phyloP scores from a whole-genome alignment of 2,113 vertebrate species.

The Pyxicephalus adspersus region DNA sequence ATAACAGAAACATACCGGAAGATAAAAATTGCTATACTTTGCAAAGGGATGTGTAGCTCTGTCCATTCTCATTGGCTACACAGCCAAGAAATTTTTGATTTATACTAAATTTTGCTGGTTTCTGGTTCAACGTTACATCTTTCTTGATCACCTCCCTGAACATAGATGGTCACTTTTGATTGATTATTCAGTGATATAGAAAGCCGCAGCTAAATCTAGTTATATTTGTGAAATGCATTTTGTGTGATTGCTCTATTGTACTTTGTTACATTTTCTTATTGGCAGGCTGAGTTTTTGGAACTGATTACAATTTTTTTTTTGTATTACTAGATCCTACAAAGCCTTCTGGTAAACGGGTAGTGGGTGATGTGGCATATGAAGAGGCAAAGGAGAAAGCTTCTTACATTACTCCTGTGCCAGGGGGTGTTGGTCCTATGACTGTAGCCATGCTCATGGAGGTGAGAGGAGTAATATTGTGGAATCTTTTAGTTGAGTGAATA shows the following conservation, averaged over 20 bases:
- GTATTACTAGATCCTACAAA: constrained; percentile 81
- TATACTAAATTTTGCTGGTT: too few species aligned
- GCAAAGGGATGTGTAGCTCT: too few species aligned
- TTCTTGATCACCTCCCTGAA: too few species aligned
- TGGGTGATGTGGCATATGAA: constrained; percentile 87
- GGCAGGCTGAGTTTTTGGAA: too few species aligned
- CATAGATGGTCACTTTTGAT: too few species aligned
- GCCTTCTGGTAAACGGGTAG: constrained; percentile 84
- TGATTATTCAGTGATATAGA: too few species aligned
- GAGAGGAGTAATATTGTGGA: constrained; percentile 1
- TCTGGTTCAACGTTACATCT: too few species aligned
- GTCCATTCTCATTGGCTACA: too few species aligned
- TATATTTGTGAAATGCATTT: background rate
- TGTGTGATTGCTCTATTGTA: background rate
- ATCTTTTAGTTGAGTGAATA: background rate
- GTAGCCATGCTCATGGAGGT: constrained; percentile 99
- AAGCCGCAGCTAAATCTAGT: too few species aligned
- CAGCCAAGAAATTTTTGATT: too few species aligned
- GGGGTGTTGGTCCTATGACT: constrained; percentile 97
- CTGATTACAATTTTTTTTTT: background rate
- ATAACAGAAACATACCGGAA: too few species aligned
- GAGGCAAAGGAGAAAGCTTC: constrained; percentile 87
- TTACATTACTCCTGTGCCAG: constrained; percentile 95
- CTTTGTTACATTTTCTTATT: background rate
- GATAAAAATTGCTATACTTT: too few species aligned